Base-by-base conservation (phyloP, 2,888 invertebrate genomes). In the Himalopsyche anomala region DNA sequence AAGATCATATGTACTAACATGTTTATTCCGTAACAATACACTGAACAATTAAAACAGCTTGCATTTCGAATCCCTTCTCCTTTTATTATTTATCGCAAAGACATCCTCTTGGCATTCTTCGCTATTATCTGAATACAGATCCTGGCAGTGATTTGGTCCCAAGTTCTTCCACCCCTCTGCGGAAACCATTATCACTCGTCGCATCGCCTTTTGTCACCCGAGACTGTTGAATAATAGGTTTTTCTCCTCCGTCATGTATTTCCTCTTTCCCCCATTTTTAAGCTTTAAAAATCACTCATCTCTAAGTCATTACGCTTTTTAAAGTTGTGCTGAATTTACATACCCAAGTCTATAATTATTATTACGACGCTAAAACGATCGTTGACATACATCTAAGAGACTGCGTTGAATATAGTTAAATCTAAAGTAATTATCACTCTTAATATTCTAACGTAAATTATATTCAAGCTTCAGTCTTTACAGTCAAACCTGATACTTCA, bases 111-210 rank as follows among this genome's bases (percentile, higher is more conserved):
- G 0, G 45, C 38, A 80, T 80, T 80, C 45, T 6, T 42, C 80
- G 9, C 38, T n/a, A 80, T 80, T 80, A 80, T 80, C 80, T 80
- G 40, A 80, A 80, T 36, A 40, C 17, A 80, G 80, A 80, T 80
- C 80, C 38, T 11, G 80, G 9, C 80, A 45, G 40, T 12, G 80
- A 80, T 80, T 80, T 80, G 80, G 12, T 80, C 9, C 80, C 80
- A 36, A 2, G 3, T n/a, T 80, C 45, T n/a, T 80, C 45, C 80
- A n/a, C 40, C 45, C 80, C 40, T 80, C 40, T 11, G 80, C 80
- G 17, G 80, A 80, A 40, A 36, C 80, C 80, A 42, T 80, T 80
- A 42, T 80, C 80, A 42, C n/a, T 80, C 45, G 40, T 17, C 45
- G 40, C 19, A 5, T 42, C 80, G 40, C 45, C 38, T 36, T 80